Evolutionary conservation across 2,113 vertebrate species (phyloP).

Genomic region (Lophochroa leadbeateri): DNA sequence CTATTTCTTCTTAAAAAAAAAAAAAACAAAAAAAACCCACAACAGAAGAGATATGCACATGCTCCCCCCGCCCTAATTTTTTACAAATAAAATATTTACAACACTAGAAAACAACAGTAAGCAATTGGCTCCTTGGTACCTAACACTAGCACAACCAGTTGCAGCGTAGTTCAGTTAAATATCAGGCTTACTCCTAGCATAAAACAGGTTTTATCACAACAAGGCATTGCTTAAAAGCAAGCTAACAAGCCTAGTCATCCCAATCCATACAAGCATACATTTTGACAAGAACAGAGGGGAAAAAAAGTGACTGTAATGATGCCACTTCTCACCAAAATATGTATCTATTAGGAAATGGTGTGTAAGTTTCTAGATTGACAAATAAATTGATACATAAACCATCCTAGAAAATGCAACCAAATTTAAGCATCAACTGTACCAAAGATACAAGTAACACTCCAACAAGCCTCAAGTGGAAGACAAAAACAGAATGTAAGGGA

Average conservation of each 20-base stretch:
- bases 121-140: not conserved
- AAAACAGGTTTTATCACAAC: not conserved
- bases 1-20: not conserved
- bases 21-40: no score
- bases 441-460: not conserved
- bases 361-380: not conserved
- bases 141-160: not conserved
- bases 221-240: not conserved
- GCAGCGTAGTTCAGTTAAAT: not conserved
- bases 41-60: no score
- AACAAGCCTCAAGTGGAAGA: not conserved
- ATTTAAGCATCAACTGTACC: not conserved
- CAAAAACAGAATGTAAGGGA: not conserved
- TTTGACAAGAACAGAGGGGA: not conserved
- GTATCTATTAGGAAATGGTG: not conserved
- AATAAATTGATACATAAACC: not conserved
- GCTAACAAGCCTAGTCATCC: not conserved
- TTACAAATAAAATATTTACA: not conserved
- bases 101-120: not conserved
- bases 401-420: not conserved
- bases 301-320: not conserved
- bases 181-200: not conserved
- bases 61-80: accelerated
- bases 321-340: not conserved
- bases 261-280: not conserved